phyloP scores from a whole-genome alignment of 2,888 invertebrate species.

The Terebella lapidaria region DNA sequence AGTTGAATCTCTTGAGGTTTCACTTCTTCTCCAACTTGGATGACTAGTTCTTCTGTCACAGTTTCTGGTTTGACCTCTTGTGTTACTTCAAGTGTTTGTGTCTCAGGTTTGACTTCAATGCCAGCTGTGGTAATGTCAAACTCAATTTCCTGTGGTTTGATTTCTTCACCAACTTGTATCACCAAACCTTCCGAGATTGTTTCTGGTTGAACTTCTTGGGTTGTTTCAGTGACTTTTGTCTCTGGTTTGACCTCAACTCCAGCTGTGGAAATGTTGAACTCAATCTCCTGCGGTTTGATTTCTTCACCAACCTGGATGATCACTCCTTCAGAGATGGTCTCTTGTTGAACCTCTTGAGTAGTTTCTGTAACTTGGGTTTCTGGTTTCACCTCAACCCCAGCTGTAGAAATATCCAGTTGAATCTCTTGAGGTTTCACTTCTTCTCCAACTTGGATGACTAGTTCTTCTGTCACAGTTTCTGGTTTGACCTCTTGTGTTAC shows the following conservation, averaged over 20 bases:
- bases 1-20: conserved; percentile 3
- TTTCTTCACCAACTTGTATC: conserved; percentile 1
- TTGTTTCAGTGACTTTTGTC: conserved; percentile 2
- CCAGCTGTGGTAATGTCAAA: conserved; percentile 4
- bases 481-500: conserved; percentile 2
- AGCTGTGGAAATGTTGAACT: conserved; percentile 1
- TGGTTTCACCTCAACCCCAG: conserved; percentile 3
- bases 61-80: conserved; percentile 1
- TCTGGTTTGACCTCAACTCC: conserved; percentile 6
- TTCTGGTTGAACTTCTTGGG: conserved; percentile 4
- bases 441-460: conserved; percentile 4
- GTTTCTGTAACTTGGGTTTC: conserved; percentile 4
- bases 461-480: conserved; percentile 7
- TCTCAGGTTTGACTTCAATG: conserved; percentile 1
- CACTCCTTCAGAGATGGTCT: conserved; percentile 7
- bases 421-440: conserved; percentile 13
- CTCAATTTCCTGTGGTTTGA: not conserved
- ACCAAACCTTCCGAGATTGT: conserved; percentile 4
- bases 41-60: conserved; percentile 2
- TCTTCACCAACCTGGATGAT: conserved; percentile 5
- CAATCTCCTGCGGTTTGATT: conserved; percentile 3
- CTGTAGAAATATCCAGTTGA: conserved; percentile 6
- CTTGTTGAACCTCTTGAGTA: not conserved
- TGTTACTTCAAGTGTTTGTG: not conserved
- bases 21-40: not conserved